Evolutionary conservation across 2,888 invertebrate genomes (phyloP), one percentile per base, ranked within the genome.

Genomic region (Xestobium rufovillosum): DNA sequence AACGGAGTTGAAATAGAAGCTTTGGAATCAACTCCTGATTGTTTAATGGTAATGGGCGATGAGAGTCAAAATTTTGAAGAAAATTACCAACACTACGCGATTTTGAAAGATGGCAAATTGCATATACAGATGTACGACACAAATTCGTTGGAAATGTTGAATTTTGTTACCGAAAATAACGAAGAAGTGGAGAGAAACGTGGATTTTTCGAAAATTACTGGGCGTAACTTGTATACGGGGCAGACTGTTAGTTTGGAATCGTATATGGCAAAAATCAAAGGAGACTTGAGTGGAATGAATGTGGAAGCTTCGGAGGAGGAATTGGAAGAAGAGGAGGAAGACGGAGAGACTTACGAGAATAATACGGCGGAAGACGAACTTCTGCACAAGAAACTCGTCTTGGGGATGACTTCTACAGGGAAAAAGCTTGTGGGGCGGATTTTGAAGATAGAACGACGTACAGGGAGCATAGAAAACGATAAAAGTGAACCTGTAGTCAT

Each of bases 391-490:
- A 57, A 55, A 43, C 44, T 58, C 4, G 40, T 48, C 3, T 46
- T 58, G 11, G 56, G 56, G 2, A 48, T 46, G 32, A 56, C 55
- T 2, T 34, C 42, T 3, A 49, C 43, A 11, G 58, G 58, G 4
- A 54, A 55, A 31, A 44, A 42, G 23, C 41, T 58, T 3, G 41
- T 58, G 6, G 57, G 52, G 9, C 54, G 52, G 47, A 50, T 57
- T 16, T 19, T 19, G 23, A 19, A 19, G 23, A 19, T 19, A 6
- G 23, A 19, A 19, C 23, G 23, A n/a, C 23, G 6, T 19, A n/a
- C 23, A 8, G 6, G n/a, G 23, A n/a, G n/a, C n/a, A 19, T 19
- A 19, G n/a, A 19, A 19, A 19, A 19, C 6, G 23, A 19, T 19
- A n/a, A 19, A 19, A 6, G 6, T 19, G 23, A 6, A n/a, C 6